Evolutionary conservation across 1,140 invertebrate species (phyloP), one percentile per base, ranked within the genome.

Genomic region (Drosophila quadrilineata): DNA sequence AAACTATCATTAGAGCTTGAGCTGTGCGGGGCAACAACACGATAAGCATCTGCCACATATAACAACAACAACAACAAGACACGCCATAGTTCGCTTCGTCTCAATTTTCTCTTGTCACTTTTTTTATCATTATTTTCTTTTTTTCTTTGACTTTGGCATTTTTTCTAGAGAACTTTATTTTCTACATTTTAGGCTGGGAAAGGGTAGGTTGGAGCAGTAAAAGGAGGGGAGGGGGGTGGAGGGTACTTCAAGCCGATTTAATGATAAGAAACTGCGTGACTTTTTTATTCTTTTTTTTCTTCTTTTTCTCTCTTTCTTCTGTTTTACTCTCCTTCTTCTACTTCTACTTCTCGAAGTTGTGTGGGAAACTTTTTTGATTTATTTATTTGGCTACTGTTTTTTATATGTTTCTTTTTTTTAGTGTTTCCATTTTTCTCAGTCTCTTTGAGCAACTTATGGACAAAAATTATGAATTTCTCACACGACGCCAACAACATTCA

Each of bases 401-500:
- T 24, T n/a, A n/a, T 9, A 10, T 33, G 3, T 41, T 9, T 21
- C 22, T 12, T 21, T 0, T 10, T 14, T 0, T 0, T 28, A 9
- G 6, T 28, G 12, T 16, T 10, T 31, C 17, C 46, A 17, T 3
- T 10, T 53, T 35, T 21, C 12, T 35, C 6, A 12, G 4, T 12
- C 14, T 24, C 29, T 64, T 62, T n/a, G n/a, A n/a, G n/a, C n/a
- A n/a, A n/a, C n/a, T 76, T 41, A 38, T 53, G 4, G 19, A 38
- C 21, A 16, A 43, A 57, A 68, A 71, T 82, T 82, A 80, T 75
- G 53, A 59, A 75, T 84, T 84, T 84, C 64, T 58, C 77, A 84
- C 76, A 84, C 76, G 73, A 50, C 41, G 62, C n/a, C n/a, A n/a
- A n/a, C n/a, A n/a, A 53, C 76, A 48, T 72, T 84, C 77, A 84